phyloP scores from a whole-genome alignment of 2,888 invertebrate species.

The Belgica antarctica region DNA sequence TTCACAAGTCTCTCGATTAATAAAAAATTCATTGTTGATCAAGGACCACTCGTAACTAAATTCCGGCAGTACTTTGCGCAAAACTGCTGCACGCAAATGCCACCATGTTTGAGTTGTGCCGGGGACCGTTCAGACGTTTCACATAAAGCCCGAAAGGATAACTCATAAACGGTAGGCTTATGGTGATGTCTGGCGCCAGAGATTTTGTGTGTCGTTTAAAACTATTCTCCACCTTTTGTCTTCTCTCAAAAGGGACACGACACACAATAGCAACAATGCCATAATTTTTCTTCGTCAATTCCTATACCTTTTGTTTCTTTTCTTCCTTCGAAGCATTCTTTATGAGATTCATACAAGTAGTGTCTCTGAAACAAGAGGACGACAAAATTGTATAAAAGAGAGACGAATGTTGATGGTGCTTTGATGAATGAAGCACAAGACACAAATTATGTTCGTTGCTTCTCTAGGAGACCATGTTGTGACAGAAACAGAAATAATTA shows the following conservation, averaged over 20 bases:
- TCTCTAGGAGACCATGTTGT: conserved; percentile 17
- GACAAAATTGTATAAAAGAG: not conserved
- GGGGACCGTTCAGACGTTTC: no score
- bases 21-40: not conserved
- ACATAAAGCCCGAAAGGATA: not conserved
- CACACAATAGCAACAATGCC: conserved; percentile 28
- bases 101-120: no score
- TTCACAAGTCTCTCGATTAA: conserved; percentile 23
- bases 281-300: conserved; percentile 43
- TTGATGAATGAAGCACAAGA: conserved; percentile 21
- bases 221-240: conserved; percentile 32
- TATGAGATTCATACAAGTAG: not conserved
- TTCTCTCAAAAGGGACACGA: conserved; percentile 24
- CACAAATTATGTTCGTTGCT: not conserved
- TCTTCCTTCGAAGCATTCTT: not conserved
- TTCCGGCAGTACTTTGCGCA: conserved; percentile 2
- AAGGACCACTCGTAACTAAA: conserved; percentile 13
- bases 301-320: conserved; percentile 14
- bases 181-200: conserved; percentile 42
- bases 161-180: not conserved
- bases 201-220: conserved; percentile 32
- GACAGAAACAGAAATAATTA: conserved; percentile 16
- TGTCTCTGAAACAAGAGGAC: conserved; percentile 26
- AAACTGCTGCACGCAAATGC: not conserved
- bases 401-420: not conserved